Evolutionary conservation across 2,797 vertebrate genomes (phyloP).

Genomic region (Sebastes oblongus): DNA sequence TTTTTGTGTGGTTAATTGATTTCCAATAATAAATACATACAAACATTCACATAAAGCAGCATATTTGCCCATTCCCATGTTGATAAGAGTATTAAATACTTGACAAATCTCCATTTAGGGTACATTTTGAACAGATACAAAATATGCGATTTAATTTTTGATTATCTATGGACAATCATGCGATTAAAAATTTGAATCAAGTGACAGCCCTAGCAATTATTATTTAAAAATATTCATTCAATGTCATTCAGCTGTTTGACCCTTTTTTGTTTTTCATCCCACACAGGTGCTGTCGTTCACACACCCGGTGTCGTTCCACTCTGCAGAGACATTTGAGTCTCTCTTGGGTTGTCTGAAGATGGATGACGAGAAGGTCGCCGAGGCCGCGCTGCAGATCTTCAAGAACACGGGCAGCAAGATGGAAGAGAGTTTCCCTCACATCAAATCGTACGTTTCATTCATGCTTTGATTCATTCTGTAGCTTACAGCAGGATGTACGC

Average conservation of each 20-base stretch:
- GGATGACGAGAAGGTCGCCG: conserved; percentile 99
- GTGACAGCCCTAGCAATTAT: too few species aligned
- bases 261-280: neutral
- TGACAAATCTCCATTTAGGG: too few species aligned
- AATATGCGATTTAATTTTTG: too few species aligned
- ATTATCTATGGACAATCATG: too few species aligned
- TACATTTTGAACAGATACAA: too few species aligned
- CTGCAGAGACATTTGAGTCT: conserved; percentile 98
- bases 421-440: conserved; percentile 98
- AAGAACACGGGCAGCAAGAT: conserved; percentile 97
- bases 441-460: conserved; percentile 90
- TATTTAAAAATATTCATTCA: too few species aligned
- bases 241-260: neutral
- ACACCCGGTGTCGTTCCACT: conserved; percentile 98
- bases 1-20: too few species aligned
- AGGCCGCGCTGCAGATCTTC: conserved; percentile 98
- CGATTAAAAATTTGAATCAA: too few species aligned
- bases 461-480: neutral
- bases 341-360: conserved; percentile 97
- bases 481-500: neutral
- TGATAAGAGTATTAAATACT: too few species aligned
- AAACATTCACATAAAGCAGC: too few species aligned
- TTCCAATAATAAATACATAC: too few species aligned
- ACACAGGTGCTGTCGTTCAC: conserved; percentile 96
- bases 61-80: too few species aligned